Conservation (phyloP, 2,888 invertebrate genomes). For the Tryphoninae sp. region DNA sequence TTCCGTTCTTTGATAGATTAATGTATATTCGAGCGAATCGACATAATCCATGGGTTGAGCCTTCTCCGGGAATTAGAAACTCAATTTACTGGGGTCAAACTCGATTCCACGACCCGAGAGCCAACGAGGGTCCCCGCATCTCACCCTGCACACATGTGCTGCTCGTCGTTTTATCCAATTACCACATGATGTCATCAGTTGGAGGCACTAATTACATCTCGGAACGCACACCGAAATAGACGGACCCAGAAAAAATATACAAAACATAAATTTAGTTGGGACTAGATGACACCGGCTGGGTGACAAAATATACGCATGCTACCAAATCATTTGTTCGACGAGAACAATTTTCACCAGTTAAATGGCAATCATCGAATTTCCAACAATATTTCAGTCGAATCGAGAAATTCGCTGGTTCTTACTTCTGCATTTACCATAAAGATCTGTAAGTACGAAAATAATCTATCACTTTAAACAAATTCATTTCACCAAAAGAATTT, state of each 20-base stretch:
- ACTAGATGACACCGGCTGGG: neutral
- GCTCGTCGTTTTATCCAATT: constrained; percentile 65
- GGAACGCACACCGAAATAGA: constrained; percentile 63
- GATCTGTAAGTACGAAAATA: too few species aligned
- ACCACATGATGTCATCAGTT: constrained; percentile 66
- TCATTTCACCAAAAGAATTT: too few species aligned
- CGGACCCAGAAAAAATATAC: constrained; percentile 28
- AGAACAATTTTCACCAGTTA: too few species aligned
- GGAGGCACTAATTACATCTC: constrained; percentile 64
- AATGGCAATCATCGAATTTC: too few species aligned
- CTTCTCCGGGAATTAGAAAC: constrained; percentile 56
- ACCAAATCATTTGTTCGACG: neutral
- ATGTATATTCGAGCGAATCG: constrained; percentile 10
- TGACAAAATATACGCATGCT: neutral
- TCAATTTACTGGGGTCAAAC: constrained; percentile 66
- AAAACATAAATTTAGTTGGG: constrained; percentile 20
- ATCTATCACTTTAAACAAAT: too few species aligned
- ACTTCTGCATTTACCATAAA: too few species aligned
- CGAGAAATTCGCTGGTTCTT: too few species aligned
- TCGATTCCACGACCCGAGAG: constrained; percentile 63
- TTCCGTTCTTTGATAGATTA: neutral
- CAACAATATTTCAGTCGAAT: too few species aligned
- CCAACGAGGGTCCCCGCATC: constrained; percentile 50
- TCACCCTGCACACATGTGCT: constrained; percentile 57
- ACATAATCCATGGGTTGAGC: constrained; percentile 26